A percentile compares a stretch with the other conserved stretches of the same genome.
Conservation (phyloP, 2,797 vertebrate genomes). For the Halcyon chelicuti region DNA sequence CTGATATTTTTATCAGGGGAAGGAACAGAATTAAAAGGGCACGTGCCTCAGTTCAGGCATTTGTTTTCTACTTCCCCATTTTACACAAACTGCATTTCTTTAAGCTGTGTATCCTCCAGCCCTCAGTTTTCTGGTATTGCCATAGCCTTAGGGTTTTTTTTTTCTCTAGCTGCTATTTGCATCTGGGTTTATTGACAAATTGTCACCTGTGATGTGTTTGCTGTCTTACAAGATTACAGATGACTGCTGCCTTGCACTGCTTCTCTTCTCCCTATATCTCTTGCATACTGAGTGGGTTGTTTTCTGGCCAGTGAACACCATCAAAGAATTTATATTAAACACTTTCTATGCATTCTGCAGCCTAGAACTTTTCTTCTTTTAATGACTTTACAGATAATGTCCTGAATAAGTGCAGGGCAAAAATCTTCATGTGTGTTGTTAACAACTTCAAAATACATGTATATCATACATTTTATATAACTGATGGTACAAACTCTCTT, state of each 20-base stretch:
- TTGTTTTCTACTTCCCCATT: neutral
- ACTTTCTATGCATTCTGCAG: neutral
- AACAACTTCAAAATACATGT: neutral
- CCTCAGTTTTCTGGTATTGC: neutral
- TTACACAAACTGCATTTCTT: neutral
- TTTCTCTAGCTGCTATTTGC: neutral
- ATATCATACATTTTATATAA: neutral
- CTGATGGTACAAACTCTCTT: neutral
- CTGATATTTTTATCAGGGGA: neutral
- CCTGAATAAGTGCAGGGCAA: neutral
- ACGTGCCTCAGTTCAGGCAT: neutral
- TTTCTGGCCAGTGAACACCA: neutral
- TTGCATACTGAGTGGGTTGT: neutral
- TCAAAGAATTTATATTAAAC: neutral
- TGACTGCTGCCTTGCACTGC: neutral
- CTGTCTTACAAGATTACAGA: constrained; percentile 1
- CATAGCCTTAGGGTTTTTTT: neutral
- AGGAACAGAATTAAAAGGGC: neutral
- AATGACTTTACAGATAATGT: neutral
- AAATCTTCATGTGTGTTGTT: neutral
- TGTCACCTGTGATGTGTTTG: neutral
- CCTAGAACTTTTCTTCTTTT: neutral
- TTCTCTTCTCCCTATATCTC: neutral
- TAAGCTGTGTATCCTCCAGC: neutral
- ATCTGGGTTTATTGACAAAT: neutral